Conservation (phyloP, 2,797 vertebrate genomes). For the Notolabrus celidotus region DNA sequence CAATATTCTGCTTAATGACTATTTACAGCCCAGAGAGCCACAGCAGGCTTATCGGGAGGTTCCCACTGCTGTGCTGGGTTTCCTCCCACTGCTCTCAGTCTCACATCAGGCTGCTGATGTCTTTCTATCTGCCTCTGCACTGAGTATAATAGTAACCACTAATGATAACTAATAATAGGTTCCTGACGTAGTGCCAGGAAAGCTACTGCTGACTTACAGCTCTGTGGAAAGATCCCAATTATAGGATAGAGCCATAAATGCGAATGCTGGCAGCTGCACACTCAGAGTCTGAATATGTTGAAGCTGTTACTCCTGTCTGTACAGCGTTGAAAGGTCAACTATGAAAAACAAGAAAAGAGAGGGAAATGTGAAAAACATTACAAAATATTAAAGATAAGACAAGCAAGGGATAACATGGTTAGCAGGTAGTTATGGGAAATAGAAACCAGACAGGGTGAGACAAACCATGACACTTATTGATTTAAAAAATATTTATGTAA, state of each 20-base stretch:
- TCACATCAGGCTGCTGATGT: slow-evolving; percentile 34
- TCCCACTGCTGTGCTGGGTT: slow-evolving; percentile 30
- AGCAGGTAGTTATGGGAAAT: no score
- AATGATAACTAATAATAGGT: slow-evolving; percentile 12
- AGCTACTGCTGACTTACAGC: background rate
- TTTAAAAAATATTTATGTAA: no score
- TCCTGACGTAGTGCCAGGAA: background rate
- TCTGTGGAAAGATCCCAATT: background rate
- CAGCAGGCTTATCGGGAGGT: slow-evolving; percentile 47
- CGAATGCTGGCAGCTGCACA: background rate
- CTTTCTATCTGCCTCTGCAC: background rate
- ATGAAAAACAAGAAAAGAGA: no score
- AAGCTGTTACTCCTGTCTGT: no score
- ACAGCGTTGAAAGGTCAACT: no score
- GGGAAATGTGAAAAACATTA: no score
- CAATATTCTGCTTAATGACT: slow-evolving; percentile 59
- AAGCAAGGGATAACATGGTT: no score
- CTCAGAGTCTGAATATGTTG: no score
- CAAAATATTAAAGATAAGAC: no score
- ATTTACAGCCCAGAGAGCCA: slow-evolving; percentile 61
- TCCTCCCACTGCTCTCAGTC: slow-evolving; percentile 18
- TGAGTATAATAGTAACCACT: slow-evolving; percentile 4
- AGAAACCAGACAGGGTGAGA: no score
- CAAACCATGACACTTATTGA: no score
- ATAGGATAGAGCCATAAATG: background rate